Base-by-base conservation (phyloP, 2,888 invertebrate genomes). In the Melieria picta region DNA sequence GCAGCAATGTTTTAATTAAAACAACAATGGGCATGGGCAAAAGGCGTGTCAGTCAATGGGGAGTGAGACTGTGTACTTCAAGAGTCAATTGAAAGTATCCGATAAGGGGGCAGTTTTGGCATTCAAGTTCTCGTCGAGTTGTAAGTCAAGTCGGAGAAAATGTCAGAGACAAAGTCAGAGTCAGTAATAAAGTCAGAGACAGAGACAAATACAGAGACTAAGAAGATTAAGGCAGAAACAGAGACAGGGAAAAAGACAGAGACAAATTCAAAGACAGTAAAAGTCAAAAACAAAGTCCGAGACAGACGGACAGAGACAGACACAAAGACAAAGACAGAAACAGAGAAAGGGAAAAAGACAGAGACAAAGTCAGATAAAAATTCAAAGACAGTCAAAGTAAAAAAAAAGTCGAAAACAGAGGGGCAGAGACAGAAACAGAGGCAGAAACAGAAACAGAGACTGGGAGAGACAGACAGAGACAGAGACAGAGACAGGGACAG, bases 231-330 rank as follows among this genome's bases (percentile, higher is more conserved):
- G 56, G 9, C 16, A 56, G 16, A 13, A 30, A 56, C 9, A 56
- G 16, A 13, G 56, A 56, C 16, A 56, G 6, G 7, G 56, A 56
- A 30, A 56, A 6, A 13, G 56, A 56, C 16, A 13, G 16, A 13
- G 56, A 56, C 16, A 56, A 13, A 13, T 7, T 30, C 16, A 13
- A 13, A 13, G 56, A n/a, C n/a, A 56, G 55, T 10, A 3, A 50
- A 11, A 50, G 50, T 10, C 50, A 50, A 11, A 50, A 11, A 50
- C 50, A 50, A 11, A 50, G 4, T 10, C 50, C 5, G 3, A 13
- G 13, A 56, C 16, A 56, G 56, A 56, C 56, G 30, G 13, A 13
- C 56, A 56, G 13, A 56, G 30, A 56, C 56, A 56, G 56, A 56
- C 30, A 13, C 56, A 1, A 1, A 13, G 30, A 56, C 13, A 13